Evolutionary conservation across 2,113 vertebrate species (phyloP), one percentile per base, ranked within the genome.

Genomic region (Brevimyrus niger): DNA sequence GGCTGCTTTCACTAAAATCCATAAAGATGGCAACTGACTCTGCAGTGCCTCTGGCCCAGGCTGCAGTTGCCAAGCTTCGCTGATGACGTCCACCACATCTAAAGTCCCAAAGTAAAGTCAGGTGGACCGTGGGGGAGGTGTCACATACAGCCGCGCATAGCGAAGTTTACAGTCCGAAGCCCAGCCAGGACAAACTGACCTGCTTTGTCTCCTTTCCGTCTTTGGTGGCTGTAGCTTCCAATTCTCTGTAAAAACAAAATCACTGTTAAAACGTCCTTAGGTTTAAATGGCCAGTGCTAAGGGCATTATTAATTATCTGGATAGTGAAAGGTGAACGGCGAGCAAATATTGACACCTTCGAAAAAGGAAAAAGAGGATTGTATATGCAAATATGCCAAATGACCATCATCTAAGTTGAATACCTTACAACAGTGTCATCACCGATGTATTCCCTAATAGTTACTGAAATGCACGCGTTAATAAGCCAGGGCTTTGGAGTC

Each of bases 201-300:
- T 97, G 97, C 96, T 97, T 95, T 94, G 96, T 96, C 96, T 98
- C 95, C 61, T 97, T 96, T 94, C 96, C 95, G 97, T 99, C 98
- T 99, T 99, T 99, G 98, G 98, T 98, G 96, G 97, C 97, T 97
- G 97, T 97, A 97, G 97, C 97, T 97, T 99, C 97, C 98, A 97
- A 98, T 96, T 97, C 97, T 98, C 97, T 97, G 94, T 88, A 97
- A 95, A 5, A 88, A 76, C 58, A 3, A 82, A 31, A 17, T 87
- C 19, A 86, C 23, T 51, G 85, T 86, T 86, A 86, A 86, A 51
- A 50, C n/a, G 23, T 53, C 15, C 47, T 51, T 51, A 27, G 35
- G 87, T 9, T 88, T 87, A 46, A 88, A 46, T 84, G 69, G 80
- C 4, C 35, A 19, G 35, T 5, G 13, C 73, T 42, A 80, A 80